A percentile compares a stretch with the other conserved stretches of the same genome.
phyloP scores from a whole-genome alignment of 2,113 vertebrate species.

The Boulengerochromis microlepis region DNA sequence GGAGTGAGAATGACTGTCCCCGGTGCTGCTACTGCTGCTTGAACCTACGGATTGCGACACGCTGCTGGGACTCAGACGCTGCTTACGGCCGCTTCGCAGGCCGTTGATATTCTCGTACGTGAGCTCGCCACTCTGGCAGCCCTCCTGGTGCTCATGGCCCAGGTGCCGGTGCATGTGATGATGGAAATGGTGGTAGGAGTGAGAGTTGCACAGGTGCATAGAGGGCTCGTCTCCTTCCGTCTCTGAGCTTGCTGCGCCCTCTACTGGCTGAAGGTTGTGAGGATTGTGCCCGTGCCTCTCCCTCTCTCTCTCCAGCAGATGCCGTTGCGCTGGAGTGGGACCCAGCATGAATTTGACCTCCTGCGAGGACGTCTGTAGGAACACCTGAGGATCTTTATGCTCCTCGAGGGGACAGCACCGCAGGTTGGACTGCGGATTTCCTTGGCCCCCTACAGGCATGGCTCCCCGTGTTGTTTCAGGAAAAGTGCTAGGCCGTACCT shows the following conservation, averaged over 20 bases:
- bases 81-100: slow-evolving; percentile 65
- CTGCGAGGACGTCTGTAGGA: slow-evolving; percentile 82
- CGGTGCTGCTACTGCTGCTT: slow-evolving; percentile 78
- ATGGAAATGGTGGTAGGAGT: slow-evolving; percentile 74
- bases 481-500: slow-evolving; percentile 78
- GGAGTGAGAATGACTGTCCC: slow-evolving; percentile 70
- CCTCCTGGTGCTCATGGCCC: slow-evolving; percentile 74
- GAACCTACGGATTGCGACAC: slow-evolving; percentile 76
- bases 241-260: slow-evolving; percentile 72
- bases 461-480: slow-evolving; percentile 67
- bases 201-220: slow-evolving; percentile 71
- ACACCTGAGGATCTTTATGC: slow-evolving; percentile 84
- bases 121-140: slow-evolving; percentile 75
- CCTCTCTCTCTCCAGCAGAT: slow-evolving; percentile 75
- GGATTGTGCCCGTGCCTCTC: slow-evolving; percentile 61
- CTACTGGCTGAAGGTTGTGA: slow-evolving; percentile 63
- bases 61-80: slow-evolving; percentile 75
- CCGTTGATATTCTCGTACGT: slow-evolving; percentile 91
- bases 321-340: slow-evolving; percentile 79
- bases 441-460: slow-evolving; percentile 55
- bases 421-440: slow-evolving; percentile 63
- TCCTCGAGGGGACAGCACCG: slow-evolving; percentile 80
- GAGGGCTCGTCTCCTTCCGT: slow-evolving; percentile 72
- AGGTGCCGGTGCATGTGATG: slow-evolving; percentile 76
- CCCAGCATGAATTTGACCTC: slow-evolving; percentile 94